Evolutionary conservation across 2,113 vertebrate species (phyloP), one percentile per base, ranked within the genome.

Genomic region (Hemicordylus capensis): DNA sequence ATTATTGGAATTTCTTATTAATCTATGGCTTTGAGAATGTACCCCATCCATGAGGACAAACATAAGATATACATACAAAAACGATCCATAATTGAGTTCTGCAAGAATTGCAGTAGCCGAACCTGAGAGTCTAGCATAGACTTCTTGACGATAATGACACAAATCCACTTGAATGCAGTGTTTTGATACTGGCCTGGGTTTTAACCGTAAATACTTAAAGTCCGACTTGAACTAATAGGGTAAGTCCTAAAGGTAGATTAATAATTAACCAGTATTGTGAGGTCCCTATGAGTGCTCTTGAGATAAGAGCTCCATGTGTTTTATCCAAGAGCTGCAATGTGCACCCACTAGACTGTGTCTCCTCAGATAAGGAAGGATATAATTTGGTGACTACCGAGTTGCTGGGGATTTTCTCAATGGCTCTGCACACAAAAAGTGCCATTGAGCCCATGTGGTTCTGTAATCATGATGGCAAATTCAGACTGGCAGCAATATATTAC

Each of bases 381-480:
- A 88, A 92, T 93, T 92, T 93, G 48, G 92, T 90, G 66, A 87
- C 81, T 90, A 90, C 83, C 79, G 86, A 94, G 87, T 75, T 83
- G 76, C 89, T 89, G 87, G 89, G 87, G 84, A 90, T 90, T 93
- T 90, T 88, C 89, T 81, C 44, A 85, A 42, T 76, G 81, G 82
- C 72, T 95, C 44, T 26, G 76, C 79, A 91, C 92, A 85, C 80
- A 91, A 78, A 93, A 19, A 76, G 31, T 20, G 44, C 9, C 20
- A 75, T 51, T 75, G 44, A 89, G 67, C 72, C 90, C 59, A 82
- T 72, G 73, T 85, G 64, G 72, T 88, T 93, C 84, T 92, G 76
- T 87, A 89, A 89, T 83, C 61, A 81, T 74, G 79, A 83, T 76
- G 34, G 72, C 64, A 63, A 87, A 90, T 84, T 88, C 64, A 86